phyloP scores from a whole-genome alignment of 2,888 invertebrate genomes.

The Cepaea hortensis region DNA sequence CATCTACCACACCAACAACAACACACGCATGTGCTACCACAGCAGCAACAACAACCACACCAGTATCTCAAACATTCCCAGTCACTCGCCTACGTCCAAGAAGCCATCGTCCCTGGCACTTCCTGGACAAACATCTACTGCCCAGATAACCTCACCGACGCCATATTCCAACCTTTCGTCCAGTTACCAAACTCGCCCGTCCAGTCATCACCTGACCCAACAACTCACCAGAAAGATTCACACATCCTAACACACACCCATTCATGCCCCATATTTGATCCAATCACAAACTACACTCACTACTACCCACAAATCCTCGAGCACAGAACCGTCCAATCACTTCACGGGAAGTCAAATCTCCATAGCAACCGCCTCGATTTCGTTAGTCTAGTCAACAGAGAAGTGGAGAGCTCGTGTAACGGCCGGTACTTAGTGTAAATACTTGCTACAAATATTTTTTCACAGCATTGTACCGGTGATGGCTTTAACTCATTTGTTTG shows the following conservation, averaged over 20 bases:
- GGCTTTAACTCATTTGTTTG: not conserved
- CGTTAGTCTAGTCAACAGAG: conserved; percentile 3
- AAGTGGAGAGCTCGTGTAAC: not conserved
- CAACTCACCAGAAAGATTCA: not conserved
- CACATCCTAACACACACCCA: not conserved
- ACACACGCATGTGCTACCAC: not conserved
- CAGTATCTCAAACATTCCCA: not conserved
- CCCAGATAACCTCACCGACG: not conserved
- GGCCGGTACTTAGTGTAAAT: conserved; percentile 7
- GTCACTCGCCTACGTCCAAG: not conserved
- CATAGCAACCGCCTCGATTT: not conserved
- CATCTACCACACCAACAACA: no score
- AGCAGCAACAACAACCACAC: not conserved
- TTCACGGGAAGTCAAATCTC: not conserved
- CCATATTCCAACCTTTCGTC: not conserved
- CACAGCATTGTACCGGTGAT: not conserved
- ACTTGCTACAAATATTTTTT: not conserved
- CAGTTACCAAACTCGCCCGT: not conserved
- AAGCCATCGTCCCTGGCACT: no score
- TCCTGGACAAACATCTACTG: not conserved
- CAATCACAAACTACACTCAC: not conserved
- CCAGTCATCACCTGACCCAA: no score
- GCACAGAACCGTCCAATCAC: no score
- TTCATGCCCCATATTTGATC: conserved; percentile 10
- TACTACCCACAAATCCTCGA: not conserved